Conservation (phyloP, 2,888 invertebrate genomes). For the Kuschelorhynchus macadamiae region DNA sequence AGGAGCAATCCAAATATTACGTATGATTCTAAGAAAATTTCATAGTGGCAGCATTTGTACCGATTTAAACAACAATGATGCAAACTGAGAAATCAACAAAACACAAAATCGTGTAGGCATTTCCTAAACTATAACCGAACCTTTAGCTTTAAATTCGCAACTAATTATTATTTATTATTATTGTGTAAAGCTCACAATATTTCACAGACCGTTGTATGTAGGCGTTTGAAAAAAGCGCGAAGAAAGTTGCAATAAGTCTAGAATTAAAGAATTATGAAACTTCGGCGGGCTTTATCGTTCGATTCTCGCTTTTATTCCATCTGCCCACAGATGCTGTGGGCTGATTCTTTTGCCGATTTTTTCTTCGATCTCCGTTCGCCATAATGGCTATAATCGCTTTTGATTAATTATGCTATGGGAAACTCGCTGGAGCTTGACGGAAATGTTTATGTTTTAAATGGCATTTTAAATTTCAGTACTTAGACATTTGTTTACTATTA, state of each 20-base stretch:
- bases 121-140: slow-evolving; percentile 23
- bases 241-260: slow-evolving; percentile 63
- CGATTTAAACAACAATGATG: neutral
- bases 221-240: slow-evolving; percentile 58
- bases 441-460: slow-evolving; percentile 47
- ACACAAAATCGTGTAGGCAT: slow-evolving; percentile 32
- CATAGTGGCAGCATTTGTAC: too few relatives aligned
- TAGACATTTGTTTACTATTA: slow-evolving; percentile 35
- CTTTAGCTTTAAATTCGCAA: slow-evolving; percentile 35
- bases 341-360: slow-evolving; percentile 49
- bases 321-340: slow-evolving; percentile 55
- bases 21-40: too few relatives aligned
- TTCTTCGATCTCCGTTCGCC: slow-evolving; percentile 43
- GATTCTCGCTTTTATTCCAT: slow-evolving; percentile 38
- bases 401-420: slow-evolving; percentile 59
- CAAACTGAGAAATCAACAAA: slow-evolving; percentile 2
- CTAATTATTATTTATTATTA: slow-evolving; percentile 47
- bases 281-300: slow-evolving; percentile 54
- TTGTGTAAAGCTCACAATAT: slow-evolving; percentile 37
- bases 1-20: too few relatives aligned
- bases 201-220: slow-evolving; percentile 45
- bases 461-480: slow-evolving; percentile 36
- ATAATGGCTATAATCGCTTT: slow-evolving; percentile 51
- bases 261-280: slow-evolving; percentile 63
- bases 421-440: slow-evolving; percentile 55